Evolutionary conservation across 2,888 invertebrate genomes (phyloP).

Genomic region (Tinea semifulvella): DNA sequence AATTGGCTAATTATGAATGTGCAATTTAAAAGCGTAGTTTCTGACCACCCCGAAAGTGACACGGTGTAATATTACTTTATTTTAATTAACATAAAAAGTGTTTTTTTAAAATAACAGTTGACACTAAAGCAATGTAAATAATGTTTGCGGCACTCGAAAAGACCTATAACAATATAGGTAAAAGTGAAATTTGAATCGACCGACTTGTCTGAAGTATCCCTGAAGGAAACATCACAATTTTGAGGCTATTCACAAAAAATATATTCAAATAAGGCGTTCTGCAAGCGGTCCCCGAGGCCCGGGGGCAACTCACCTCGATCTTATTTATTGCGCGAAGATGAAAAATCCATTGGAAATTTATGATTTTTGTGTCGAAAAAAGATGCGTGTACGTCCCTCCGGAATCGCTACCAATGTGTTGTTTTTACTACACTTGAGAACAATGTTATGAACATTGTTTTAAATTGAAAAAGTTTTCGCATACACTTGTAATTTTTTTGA

Average conservation of each 20-base stretch:
- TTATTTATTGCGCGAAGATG: constrained; percentile 39
- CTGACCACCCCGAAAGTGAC: too few relatives aligned
- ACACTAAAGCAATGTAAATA: too few relatives aligned
- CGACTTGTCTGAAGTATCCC: constrained; percentile 12
- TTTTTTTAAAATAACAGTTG: too few relatives aligned
- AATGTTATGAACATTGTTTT: too few relatives aligned
- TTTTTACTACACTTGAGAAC: too few relatives aligned
- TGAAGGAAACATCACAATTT: constrained; percentile 3
- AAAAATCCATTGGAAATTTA: constrained; percentile 36
- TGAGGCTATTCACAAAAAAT: constrained; percentile 3
- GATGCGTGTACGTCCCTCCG: not conserved
- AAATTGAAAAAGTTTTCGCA: too few relatives aligned
- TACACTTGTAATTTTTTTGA: too few relatives aligned
- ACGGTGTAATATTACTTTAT: too few relatives aligned
- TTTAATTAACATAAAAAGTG: too few relatives aligned
- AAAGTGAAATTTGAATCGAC: constrained; percentile 5
- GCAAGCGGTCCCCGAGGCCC: constrained; percentile 28
- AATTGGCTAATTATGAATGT: too few relatives aligned
- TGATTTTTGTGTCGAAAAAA: constrained; percentile 21
- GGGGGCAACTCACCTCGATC: constrained; percentile 20
- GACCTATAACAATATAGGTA: not conserved
- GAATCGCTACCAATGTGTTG: too few relatives aligned
- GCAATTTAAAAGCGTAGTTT: too few relatives aligned
- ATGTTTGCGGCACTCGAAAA: not conserved
- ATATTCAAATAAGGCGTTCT: constrained; percentile 13